Evolutionary conservation across 2,888 invertebrate species (phyloP).

Genomic region (Lepidocyrtinus sp.): DNA sequence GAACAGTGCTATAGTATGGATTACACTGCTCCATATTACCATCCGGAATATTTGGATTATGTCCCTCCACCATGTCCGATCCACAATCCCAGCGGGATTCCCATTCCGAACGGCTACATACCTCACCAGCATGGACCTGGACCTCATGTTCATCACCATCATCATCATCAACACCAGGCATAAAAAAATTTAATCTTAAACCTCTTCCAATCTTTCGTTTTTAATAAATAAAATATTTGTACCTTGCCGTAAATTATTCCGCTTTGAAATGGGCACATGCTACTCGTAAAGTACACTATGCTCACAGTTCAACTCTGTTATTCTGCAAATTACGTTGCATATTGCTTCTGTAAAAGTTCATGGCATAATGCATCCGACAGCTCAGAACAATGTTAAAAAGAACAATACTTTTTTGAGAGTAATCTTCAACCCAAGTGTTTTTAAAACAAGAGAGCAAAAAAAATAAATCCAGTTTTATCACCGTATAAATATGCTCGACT

Average conservation of each 20-base stretch:
- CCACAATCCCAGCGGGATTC: constrained; percentile 69
- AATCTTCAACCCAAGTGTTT: not conserved
- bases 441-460: constrained; percentile 1
- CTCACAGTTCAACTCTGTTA: no score
- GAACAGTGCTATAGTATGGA: constrained; percentile 67
- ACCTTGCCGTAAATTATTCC: no score
- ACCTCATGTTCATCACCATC: constrained; percentile 67
- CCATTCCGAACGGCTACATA: constrained; percentile 69
- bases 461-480: constrained; percentile 6
- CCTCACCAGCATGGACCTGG: constrained; percentile 69
- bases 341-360: no score
- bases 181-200: not conserved
- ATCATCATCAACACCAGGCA: constrained; percentile 70
- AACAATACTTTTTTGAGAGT: not conserved
- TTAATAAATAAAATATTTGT: no score
- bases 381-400: no score
- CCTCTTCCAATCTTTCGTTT: no score
- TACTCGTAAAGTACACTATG: no score
- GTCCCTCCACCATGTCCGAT: constrained; percentile 70
- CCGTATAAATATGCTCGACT: constrained; percentile 6
- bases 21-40: constrained; percentile 70
- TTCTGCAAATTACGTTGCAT: no score
- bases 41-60: constrained; percentile 70
- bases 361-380: no score
- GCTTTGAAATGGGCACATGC: no score